These are phyloP conservation scores for Patella pellucida DNA, from an alignment of 2,888 invertebrate genomes.

Conservation along the genomic window DNA sequence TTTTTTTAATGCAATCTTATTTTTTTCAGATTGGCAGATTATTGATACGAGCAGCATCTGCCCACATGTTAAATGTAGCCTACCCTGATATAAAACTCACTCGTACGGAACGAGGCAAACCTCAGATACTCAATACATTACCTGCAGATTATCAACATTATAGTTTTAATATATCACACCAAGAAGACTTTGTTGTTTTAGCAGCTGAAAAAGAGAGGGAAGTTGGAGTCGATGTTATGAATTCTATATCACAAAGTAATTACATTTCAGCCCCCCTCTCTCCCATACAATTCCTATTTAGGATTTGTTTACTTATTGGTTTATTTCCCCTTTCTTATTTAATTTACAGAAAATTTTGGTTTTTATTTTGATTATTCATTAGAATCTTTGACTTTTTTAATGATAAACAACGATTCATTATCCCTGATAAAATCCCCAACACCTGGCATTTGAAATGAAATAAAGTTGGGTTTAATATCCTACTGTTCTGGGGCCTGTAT, in stretches of 20 bases:
- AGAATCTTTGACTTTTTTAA: too few relatives aligned
- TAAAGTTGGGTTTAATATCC: too few relatives aligned
- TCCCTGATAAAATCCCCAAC: too few relatives aligned
- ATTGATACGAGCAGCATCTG: constrained; percentile 86
- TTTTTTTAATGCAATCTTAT: background rate
- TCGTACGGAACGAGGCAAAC: constrained; percentile 71
- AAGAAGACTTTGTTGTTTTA: constrained; percentile 87
- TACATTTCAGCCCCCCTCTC: too few relatives aligned
- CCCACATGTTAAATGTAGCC: constrained; percentile 76
- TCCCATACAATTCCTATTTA: too few relatives aligned
- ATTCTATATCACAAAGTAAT: constrained; percentile 77
- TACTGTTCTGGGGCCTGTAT: too few relatives aligned
- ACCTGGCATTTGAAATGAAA: too few relatives aligned
- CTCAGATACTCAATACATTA: constrained; percentile 54
- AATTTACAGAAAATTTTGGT: too few relatives aligned
- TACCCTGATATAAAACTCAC: constrained; percentile 77
- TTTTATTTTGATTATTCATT: too few relatives aligned
- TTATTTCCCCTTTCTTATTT: too few relatives aligned
- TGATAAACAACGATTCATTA: too few relatives aligned
- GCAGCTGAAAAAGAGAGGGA: constrained; percentile 71
- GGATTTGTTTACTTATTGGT: too few relatives aligned
- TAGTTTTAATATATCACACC: constrained; percentile 93
- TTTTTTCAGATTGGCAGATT: constrained; percentile 78
- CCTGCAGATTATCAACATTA: constrained; percentile 51
- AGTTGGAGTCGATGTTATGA: constrained; percentile 87